Evolutionary conservation across 2,797 vertebrate species (phyloP).

Genomic region (Gobio occitaniae): DNA sequence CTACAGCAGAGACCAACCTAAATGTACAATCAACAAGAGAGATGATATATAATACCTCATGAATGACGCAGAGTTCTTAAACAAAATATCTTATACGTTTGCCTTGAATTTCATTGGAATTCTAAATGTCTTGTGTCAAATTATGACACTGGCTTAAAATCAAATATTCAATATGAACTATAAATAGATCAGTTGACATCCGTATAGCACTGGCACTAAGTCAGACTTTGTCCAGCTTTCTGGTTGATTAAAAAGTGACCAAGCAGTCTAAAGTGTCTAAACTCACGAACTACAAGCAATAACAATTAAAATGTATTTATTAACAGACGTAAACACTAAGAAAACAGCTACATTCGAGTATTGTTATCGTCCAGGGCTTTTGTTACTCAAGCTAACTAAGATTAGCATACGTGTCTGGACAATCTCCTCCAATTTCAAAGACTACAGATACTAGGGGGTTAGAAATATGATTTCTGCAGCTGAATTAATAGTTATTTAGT

Average conservation of each 20-base stretch:
- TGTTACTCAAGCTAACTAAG: conserved; percentile 56
- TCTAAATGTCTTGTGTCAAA: conserved; percentile 37
- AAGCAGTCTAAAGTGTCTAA: conserved; percentile 1
- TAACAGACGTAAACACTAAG: conserved; percentile 10
- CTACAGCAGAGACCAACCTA: conserved; percentile 20
- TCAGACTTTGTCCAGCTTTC: conserved; percentile 14
- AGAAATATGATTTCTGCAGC: conserved; percentile 3
- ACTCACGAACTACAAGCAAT: no score
- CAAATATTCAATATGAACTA: conserved; percentile 52
- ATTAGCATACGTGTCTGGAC: conserved; percentile 47
- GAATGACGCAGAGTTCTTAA: background rate
- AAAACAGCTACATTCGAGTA: conserved; percentile 28
- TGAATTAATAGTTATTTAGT: background rate
- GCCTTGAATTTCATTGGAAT: conserved; percentile 32
- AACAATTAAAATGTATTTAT: background rate
- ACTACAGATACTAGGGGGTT: background rate
- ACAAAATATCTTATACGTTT: background rate
- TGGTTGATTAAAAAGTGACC: conserved; percentile 9
- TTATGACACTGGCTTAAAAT: conserved; percentile 48
- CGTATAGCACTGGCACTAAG: conserved; percentile 24
- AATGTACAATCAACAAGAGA: background rate
- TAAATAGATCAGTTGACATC: conserved; percentile 52
- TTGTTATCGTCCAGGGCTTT: conserved; percentile 50
- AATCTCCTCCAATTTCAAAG: conserved; percentile 26
- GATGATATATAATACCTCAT: background rate